Evolutionary conservation across 2,113 vertebrate genomes (phyloP), one percentile per base, ranked within the genome.

Genomic region (Psilopogon haemacephalus): DNA sequence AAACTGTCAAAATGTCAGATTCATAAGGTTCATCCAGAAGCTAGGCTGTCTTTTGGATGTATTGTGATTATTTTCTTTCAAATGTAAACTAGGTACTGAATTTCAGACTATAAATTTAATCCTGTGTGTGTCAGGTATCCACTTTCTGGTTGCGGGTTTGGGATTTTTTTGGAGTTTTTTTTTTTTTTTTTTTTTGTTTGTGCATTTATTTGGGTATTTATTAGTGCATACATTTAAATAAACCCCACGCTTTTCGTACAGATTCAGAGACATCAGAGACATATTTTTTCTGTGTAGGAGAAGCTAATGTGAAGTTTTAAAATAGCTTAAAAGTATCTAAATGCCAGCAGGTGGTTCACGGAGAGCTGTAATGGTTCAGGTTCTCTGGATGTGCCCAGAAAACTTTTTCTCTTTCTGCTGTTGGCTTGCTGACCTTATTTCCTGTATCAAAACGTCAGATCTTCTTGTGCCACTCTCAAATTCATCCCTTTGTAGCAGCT

Each of bases 91-190:
- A 55, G 2, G 23, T 62, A 16, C n/a, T 71, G 30, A 59, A 3
- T 68, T 72, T 72, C 30, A 50, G 42, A n/a, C 13, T 54, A 38
- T 38, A 55, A 28, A 56, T 74, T 32, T 40, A 69, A 12, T 38
- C 6, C 17, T 50, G 3, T 56, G 4, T 33, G 12, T 65, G 27
- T 46, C 28, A n/a, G 15, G 2, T 50, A 21, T 44, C 21, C 5
- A 17, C 5, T 17, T 72, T 19, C 9, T 42, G 19, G 2, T 81
- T 1, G 0, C 20, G 8, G 20, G 11, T 3, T 0, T 40, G 14
- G 38, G 38, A 9, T 40, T 40, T 40, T 40, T 40, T 40, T 42
- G 42, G 15, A 15, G 42, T 16, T 44, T 44, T 42, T 42, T 42
- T 12, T 44, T 44, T 6, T 44, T 42, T 48, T 12, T 23, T 48